phyloP scores from a whole-genome alignment of 1,140 invertebrate genomes.

The Matsumurasca onukii region DNA sequence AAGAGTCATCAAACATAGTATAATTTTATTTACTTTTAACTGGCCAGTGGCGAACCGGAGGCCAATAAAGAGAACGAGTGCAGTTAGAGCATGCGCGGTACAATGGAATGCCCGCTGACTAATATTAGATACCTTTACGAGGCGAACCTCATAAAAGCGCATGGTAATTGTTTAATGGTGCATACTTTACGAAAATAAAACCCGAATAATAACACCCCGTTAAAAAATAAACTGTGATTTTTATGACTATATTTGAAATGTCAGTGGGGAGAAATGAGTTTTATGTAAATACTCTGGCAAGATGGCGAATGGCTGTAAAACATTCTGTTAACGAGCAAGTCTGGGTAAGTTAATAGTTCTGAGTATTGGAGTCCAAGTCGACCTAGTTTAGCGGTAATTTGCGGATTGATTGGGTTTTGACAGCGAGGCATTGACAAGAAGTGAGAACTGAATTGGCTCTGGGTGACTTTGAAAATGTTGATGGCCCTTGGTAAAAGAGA shows the following conservation, averaged over 20 bases:
- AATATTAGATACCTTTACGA: conserved; percentile 22
- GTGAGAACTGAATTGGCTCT: no score
- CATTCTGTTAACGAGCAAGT: conserved; percentile 1
- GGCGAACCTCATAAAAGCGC: conserved; percentile 14
- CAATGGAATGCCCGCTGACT: conserved; percentile 17
- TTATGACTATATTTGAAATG: conserved; percentile 26
- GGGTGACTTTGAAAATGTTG: no score
- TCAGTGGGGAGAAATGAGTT: conserved; percentile 7
- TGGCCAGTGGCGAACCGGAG: background rate
- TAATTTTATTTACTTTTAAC: conserved; percentile 27
- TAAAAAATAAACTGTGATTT: conserved; percentile 21
- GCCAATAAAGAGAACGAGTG: background rate
- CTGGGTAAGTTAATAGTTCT: no score
- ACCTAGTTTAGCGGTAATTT: no score
- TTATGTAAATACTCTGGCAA: conserved; percentile 19
- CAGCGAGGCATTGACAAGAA: no score
- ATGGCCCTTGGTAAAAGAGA: no score
- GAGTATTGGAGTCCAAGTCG: no score
- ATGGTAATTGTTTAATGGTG: conserved; percentile 23
- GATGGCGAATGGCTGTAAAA: conserved; percentile 13
- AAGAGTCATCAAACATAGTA: conserved; percentile 9
- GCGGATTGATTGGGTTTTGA: no score
- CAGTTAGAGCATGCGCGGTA: conserved; percentile 3
- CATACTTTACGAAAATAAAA: conserved; percentile 3
- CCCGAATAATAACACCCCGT: conserved; percentile 21